Percentiles rank a stretch among this genome's conserved stretches.
Conservation (phyloP, 37 sponge, comb jelly and placozoan genomes). For the Tethya wilhelma region DNA sequence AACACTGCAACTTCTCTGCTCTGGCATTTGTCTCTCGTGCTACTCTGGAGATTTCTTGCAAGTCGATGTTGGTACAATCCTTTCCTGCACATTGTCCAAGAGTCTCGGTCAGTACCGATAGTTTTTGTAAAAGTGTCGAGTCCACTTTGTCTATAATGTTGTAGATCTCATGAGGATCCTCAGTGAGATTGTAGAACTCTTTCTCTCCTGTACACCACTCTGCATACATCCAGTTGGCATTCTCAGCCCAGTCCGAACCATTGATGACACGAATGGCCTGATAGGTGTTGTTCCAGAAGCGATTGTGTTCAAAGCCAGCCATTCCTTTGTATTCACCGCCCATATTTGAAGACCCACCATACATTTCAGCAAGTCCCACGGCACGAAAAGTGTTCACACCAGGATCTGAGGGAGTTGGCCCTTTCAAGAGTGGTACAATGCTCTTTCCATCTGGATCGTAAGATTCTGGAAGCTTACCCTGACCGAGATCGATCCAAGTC, state of each 20-base stretch:
- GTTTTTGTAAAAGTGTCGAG: slow-evolving; percentile 12
- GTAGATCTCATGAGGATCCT: slow-evolving; percentile 50
- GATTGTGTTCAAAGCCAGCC: slow-evolving; percentile 45
- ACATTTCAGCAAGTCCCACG: slow-evolving; percentile 68
- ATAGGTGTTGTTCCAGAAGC: slow-evolving; percentile 84
- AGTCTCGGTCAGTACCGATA: slow-evolving; percentile 12
- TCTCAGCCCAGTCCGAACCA: slow-evolving; percentile 64
- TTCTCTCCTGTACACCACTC: slow-evolving; percentile 84
- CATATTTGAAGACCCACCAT: slow-evolving; percentile 79
- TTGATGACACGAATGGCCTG: slow-evolving; percentile 70
- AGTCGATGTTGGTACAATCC: slow-evolving; percentile 47
- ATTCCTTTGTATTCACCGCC: slow-evolving; percentile 43
- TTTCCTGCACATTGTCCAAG: slow-evolving; percentile 47
- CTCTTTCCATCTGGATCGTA: slow-evolving; percentile 64
- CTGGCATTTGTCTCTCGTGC: not conserved
- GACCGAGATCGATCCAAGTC: slow-evolving; percentile 67
- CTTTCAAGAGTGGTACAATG: slow-evolving; percentile 41
- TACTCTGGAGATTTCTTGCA: slow-evolving; percentile 2
- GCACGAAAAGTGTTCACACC: slow-evolving; percentile 53
- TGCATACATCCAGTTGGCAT: slow-evolving; percentile 72
- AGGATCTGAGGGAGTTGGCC: not conserved
- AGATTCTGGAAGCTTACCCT: slow-evolving; percentile 8
- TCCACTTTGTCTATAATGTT: slow-evolving; percentile 26
- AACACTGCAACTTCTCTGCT: slow-evolving; percentile 45
- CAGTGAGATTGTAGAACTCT: slow-evolving; percentile 59